phyloP scores from a whole-genome alignment of 53 echinoderm and acorn worm genomes.

The Pentamera pediparva region DNA sequence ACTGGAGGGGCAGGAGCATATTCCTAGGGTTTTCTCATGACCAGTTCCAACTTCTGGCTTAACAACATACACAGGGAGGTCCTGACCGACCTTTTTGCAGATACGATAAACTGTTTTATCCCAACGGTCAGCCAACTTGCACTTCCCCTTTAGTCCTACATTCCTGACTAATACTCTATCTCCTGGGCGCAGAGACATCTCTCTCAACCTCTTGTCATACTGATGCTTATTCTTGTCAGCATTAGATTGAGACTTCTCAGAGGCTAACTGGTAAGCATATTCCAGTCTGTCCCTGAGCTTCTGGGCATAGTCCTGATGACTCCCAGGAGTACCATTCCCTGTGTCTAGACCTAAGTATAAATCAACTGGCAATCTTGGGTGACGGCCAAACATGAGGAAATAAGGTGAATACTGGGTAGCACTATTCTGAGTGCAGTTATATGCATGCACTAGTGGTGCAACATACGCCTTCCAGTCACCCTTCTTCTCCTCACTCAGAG shows the following conservation, averaged over 20 bases:
- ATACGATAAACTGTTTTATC: background rate
- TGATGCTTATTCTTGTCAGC: background rate
- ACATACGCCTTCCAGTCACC: slow-evolving; percentile 15
- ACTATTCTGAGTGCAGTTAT: slow-evolving; percentile 40
- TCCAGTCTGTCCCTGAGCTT: slow-evolving; percentile 6
- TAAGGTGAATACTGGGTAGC: slow-evolving; percentile 46
- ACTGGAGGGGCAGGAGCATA: slow-evolving; percentile 8
- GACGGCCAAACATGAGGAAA: slow-evolving; percentile 53
- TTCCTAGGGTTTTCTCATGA: background rate
- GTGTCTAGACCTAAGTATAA: background rate
- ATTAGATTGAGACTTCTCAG: slow-evolving; percentile 4
- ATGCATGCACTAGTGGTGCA: slow-evolving; percentile 23
- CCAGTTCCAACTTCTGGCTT: background rate
- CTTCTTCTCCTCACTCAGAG: slow-evolving; percentile 13
- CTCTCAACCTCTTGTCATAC: background rate
- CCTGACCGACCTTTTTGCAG: background rate
- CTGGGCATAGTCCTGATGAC: slow-evolving; percentile 14
- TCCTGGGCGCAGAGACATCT: slow-evolving; percentile 5
- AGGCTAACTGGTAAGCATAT: slow-evolving; percentile 16
- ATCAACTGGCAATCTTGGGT: slow-evolving; percentile 47
- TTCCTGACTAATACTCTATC: slow-evolving; percentile 3
- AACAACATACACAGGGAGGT: slow-evolving; percentile 6
- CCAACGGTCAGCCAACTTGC: slow-evolving; percentile 8
- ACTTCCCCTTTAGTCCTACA: background rate
- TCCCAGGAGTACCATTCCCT: background rate